These are phyloP conservation scores for Magallana nippona DNA, from an alignment of 2,888 invertebrate genomes.

Conservation along the genomic window DNA sequence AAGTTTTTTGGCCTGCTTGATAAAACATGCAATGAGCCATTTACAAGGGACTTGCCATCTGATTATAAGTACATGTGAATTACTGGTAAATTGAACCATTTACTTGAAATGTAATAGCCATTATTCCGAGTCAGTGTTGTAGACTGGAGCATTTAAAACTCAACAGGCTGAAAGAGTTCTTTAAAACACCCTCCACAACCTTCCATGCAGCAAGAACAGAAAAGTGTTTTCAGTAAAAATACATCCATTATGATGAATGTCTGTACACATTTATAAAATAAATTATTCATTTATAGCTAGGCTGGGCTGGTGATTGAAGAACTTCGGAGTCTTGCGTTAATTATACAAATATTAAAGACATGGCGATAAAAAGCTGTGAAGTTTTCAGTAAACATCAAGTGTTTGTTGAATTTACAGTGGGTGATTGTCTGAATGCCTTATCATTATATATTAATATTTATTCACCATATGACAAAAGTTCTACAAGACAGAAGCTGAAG, in stretches of 20 bases:
- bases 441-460: background rate
- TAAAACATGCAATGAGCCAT: background rate
- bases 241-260: background rate
- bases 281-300: background rate
- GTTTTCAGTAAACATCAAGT: constrained; percentile 20
- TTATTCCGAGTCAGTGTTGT: background rate
- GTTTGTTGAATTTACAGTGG: background rate
- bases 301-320: background rate
- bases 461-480: background rate
- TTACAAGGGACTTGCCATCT: background rate
- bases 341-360: constrained; percentile 1
- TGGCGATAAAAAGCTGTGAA: background rate
- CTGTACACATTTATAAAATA: background rate
- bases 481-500: background rate
- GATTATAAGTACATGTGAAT: background rate
- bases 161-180: too few relatives aligned
- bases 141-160: background rate
- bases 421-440: background rate
- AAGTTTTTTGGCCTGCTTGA: background rate
- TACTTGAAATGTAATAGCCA: constrained; percentile 15
- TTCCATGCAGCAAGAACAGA: background rate
- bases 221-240: background rate
- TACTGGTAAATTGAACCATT: constrained; percentile 12
- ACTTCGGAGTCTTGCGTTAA: background rate
- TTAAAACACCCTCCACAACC: too few relatives aligned